phyloP scores from a whole-genome alignment of 1,140 invertebrate species.

The Plodia interpunctella region DNA sequence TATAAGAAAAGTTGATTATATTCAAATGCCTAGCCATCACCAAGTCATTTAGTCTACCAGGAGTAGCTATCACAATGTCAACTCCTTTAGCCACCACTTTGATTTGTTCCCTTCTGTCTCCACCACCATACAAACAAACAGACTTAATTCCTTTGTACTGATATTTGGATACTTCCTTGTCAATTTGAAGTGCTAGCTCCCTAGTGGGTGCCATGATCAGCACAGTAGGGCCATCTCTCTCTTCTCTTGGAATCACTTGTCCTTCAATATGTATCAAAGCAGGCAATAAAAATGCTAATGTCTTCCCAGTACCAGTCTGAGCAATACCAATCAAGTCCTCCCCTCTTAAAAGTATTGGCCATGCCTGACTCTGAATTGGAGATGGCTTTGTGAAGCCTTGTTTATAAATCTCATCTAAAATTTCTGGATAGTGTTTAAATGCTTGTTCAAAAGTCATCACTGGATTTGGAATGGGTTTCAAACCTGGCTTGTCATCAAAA shows the following conservation, averaged over 20 bases:
- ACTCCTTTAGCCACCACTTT: slow-evolving; percentile 83
- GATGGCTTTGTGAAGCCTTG: slow-evolving; percentile 90
- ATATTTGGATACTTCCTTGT: slow-evolving; percentile 92
- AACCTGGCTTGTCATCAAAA: slow-evolving; percentile 64
- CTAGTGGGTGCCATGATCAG: slow-evolving; percentile 93
- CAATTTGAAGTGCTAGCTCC: slow-evolving; percentile 94
- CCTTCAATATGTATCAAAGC: slow-evolving; percentile 93
- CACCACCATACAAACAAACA: slow-evolving; percentile 93
- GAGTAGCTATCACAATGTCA: slow-evolving; percentile 93
- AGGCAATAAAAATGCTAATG: slow-evolving; percentile 93
- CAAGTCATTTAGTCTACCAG: slow-evolving; percentile 92
- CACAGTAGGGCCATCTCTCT: slow-evolving; percentile 89
- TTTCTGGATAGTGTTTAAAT: slow-evolving; percentile 89
- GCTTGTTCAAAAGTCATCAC: slow-evolving; percentile 90
- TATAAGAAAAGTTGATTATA: slow-evolving; percentile 87
- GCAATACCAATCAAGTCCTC: slow-evolving; percentile 95
- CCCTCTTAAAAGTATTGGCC: slow-evolving; percentile 91
- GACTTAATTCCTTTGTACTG: slow-evolving; percentile 89
- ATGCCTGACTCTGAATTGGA: slow-evolving; percentile 94
- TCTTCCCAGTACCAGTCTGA: slow-evolving; percentile 94
- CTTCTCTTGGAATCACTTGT: slow-evolving; percentile 82
- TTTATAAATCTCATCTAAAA: slow-evolving; percentile 88
- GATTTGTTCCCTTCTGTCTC: slow-evolving; percentile 86
- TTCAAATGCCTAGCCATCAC: slow-evolving; percentile 81
- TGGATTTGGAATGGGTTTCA: slow-evolving; percentile 87